Evolutionary conservation across 2,797 vertebrate species (phyloP).

Genomic region (Hafferia zeledoni): DNA sequence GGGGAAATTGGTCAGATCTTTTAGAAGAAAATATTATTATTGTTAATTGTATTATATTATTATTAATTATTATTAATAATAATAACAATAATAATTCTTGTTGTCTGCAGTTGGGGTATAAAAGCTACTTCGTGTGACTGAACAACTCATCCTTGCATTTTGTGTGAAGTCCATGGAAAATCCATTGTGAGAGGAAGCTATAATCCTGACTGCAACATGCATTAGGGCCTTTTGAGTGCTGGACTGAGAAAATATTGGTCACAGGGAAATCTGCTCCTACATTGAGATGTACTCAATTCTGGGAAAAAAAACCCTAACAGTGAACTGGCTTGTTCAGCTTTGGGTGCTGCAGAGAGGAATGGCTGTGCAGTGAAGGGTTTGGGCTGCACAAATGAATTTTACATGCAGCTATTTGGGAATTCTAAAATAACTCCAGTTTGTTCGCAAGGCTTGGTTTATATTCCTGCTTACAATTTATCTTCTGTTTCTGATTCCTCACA

Average conservation of each 20-base stretch:
- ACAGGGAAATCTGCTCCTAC: neutral
- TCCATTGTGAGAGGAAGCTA: neutral
- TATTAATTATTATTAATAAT: neutral
- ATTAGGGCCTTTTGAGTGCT: neutral
- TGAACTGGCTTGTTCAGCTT: neutral
- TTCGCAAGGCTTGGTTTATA: conserved; percentile 42
- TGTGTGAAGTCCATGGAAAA: neutral
- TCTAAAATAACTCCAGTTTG: conserved; percentile 15
- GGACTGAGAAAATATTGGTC: neutral
- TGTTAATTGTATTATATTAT: too few species aligned
- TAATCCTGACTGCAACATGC: neutral
- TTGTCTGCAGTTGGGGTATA: fast-evolving
- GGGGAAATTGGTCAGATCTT: neutral
- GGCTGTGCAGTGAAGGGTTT: neutral
- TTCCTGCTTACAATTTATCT: conserved; percentile 52
- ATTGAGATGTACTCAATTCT: fast-evolving
- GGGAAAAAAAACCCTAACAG: neutral
- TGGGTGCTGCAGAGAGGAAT: neutral
- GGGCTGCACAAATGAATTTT: neutral
- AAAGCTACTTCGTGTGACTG: neutral
- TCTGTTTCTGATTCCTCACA: conserved; percentile 62
- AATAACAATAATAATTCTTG: neutral
- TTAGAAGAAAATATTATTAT: neutral
- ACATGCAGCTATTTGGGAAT: neutral
- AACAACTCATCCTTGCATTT: neutral